Base-by-base conservation (phyloP, 2,113 vertebrate species). In the Pithys albifrons region DNA sequence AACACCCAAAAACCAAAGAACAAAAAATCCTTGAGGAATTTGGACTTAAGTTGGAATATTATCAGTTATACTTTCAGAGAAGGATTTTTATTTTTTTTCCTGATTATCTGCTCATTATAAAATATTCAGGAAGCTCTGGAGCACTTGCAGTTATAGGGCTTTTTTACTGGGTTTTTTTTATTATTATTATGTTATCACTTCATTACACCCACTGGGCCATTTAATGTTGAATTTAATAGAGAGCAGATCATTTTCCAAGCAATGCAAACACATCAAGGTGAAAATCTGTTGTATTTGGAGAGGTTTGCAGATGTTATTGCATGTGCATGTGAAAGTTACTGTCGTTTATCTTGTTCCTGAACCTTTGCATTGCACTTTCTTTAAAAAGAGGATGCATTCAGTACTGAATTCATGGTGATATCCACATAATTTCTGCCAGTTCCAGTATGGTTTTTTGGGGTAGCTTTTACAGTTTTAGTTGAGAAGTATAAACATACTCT, bases 181-280 rank as follows among this genome's bases (percentile, higher is more conserved):
- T 83, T 55, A 15, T 82, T 61, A 57, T 73, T 84, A 17, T 95
- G 69, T 93, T 96, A 97, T 89, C 92, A 79, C 88, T 96, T 97
- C 95, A 93, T 94, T 95, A 95, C 67, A 93, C 93, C 88, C 97
- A 87, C 75, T 93, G 96, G 94, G 84, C 67, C 79, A 88, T 86
- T 97, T 96, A 97, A 95, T 71, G 48, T 89, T 93, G 85, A 90
- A 95, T 94, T 97, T 96, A 97, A 93, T 96, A 51, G 70, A 75
- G 90, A 93, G 72, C 31, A 93, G 79, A 95, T 97, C 19, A 79
- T 96, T 96, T 97, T 90, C 94, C 62, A 91, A 93, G 88, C 75
- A 97, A 67, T 74, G 65, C 77, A 96, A 97, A 92, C 83, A 94
- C 43, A 95, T 96, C 55, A 70, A 88, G 45, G 88, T 91, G 91